Base-by-base conservation (phyloP, 2,888 invertebrate species). In the Cerceris ruficornis region DNA sequence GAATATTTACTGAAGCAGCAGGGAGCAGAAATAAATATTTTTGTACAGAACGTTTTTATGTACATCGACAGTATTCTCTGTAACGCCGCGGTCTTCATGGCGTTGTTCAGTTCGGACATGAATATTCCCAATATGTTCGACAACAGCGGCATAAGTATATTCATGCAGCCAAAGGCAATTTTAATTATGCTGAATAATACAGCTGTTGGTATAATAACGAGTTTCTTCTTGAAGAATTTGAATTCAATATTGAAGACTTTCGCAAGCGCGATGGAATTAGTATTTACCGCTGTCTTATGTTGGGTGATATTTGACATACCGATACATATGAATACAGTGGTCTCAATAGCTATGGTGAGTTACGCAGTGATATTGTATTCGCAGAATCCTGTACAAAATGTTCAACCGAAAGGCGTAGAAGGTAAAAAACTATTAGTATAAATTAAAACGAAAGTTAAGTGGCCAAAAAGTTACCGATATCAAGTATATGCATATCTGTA, bases 161-260 rank as follows among this genome's bases (percentile, higher is more conserved):
- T 97, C 52, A 93, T 94, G 76, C 94, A 96, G 74, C 94, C 94
- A 59, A 95, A 96, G 92, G 96, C 98, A 0, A 91, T 98, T 68
- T 92, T 96, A 11, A 96, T 98, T 52, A 96, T 97, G 91, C 89
- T 97, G 0, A 98, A 98, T 89, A 98, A 97, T 93, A 97, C 98
- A 0, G 95, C 96, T 0, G 96, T 98, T 57, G 98, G 98, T 43
- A 98, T 99, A 86, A 96, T 98, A 0, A 98, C 98, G 0, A 98
- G 98, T 92, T 97, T 98, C 92, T 98, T 98, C 91, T 93, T 99
- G 39, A 97, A 97, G 92, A 97, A 96, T 87, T 94, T 98, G 87
- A 98, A 98, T 92, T 98, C 98, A 0, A 98, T 99, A 89, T 93
- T 98, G 68, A 98, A 99, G 93, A 98, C 98, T 0, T 98, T 98